Base-by-base conservation (phyloP, 2,113 vertebrate genomes). In the Pimephales promelas region DNA sequence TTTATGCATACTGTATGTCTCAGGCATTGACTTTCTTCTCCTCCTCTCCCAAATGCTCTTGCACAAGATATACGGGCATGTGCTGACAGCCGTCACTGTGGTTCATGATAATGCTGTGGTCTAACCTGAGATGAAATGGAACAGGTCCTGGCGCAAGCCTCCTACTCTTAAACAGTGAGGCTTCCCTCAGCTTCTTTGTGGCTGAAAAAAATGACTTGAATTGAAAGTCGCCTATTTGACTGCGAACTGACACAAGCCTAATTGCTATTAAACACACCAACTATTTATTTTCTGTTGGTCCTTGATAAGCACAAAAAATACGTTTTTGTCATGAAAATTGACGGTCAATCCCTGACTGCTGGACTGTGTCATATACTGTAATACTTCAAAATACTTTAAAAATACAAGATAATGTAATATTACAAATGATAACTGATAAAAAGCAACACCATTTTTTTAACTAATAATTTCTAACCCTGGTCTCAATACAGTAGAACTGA, bases 61-160 rank as follows among this genome's bases (percentile, higher is more conserved):
- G 90, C 86, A 84, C 83, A 78, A 75, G 68, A 31, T 82, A 89
- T 89, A 56, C 75, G 82, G 16, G 86, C 76, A 72, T 85, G 79
- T 84, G 89, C 88, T 92, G 92, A 93, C 90, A 93, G 90, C 91
- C 92, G 92, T 92, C 92, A 91, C 91, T 89, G 88, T 88, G 84
- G 74, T 87, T 88, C 81, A 80, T 64, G 86, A 89, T 92, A 90
- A 91, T 92, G 92, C 88, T 89, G 89, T 28, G 31, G 57, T 88
- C 89, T 92, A 92, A 91, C 89, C 89, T 89, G 89, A 89, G 90
- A 92, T 90, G 89, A 91, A 85, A 76, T 68, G 88, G 84, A 92
- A 92, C 90, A 91, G 88, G 89, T 86, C 71, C 74, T 79, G 77
- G 85, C 81, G 54, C 49, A 72, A 8, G 57, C 85, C 81, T 5